Evolutionary conservation across 2,113 vertebrate species (phyloP).

Genomic region (Tretioscincus oriximinensis): DNA sequence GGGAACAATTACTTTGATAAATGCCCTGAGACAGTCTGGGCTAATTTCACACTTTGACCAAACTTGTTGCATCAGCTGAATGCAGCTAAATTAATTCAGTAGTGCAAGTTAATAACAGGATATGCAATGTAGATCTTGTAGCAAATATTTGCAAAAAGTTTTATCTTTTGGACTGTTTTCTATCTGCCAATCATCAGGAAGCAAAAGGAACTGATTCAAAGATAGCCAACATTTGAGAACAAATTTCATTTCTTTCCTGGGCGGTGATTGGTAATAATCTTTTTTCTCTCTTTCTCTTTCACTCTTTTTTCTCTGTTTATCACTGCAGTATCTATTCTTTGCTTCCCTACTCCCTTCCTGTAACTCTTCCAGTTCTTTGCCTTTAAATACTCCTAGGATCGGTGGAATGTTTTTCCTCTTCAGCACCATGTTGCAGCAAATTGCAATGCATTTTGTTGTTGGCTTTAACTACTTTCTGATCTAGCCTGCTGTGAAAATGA

Average conservation of each 20-base stretch:
- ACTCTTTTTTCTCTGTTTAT: background rate
- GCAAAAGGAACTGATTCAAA: slow-evolving; percentile 3
- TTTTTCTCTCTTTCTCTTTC: background rate
- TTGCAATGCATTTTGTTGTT: background rate
- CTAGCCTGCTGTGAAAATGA: background rate
- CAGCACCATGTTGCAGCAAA: background rate
- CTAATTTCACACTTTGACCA: rapidly evolving
- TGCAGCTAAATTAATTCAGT: background rate
- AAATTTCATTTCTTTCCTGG: background rate
- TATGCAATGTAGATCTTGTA: background rate
- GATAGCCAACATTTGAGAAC: background rate
- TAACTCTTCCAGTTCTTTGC: background rate
- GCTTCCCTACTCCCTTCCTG: background rate
- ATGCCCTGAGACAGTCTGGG: rapidly evolving
- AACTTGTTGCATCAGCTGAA: rapidly evolving
- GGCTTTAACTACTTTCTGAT: background rate
- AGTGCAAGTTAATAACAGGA: background rate
- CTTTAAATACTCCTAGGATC: background rate
- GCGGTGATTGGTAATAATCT: background rate
- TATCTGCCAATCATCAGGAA: background rate
- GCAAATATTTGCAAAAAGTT: background rate
- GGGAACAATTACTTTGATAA: slow-evolving; percentile 32
- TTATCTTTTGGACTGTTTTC: background rate
- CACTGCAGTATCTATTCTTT: background rate
- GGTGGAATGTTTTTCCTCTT: background rate